Percentiles rank a stretch among this genome's conserved stretches.
Evolutionary conservation across 2,888 invertebrate genomes (phyloP).

Genomic region (Theristus sp.): DNA sequence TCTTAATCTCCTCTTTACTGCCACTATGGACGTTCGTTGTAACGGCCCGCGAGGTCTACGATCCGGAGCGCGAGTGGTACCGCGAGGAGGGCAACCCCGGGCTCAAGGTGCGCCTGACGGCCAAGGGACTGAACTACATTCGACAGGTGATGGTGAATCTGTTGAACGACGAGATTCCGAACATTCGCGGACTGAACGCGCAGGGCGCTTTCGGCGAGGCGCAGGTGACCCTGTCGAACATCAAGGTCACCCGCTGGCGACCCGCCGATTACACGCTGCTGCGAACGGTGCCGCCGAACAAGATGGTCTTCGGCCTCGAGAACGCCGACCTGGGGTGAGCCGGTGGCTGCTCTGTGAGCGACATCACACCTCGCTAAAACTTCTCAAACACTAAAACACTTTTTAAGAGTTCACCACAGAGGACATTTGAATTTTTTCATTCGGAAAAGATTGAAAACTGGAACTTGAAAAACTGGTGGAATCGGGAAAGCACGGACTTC

Average conservation of each 20-base stretch:
- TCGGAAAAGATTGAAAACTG: no score
- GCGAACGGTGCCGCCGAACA: not conserved
- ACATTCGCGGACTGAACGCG: not conserved
- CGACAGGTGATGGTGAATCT: not conserved
- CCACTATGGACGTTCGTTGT: not conserved
- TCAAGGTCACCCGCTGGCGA: not conserved
- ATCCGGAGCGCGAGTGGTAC: not conserved
- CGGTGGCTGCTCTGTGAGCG: no score
- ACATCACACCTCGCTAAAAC: no score
- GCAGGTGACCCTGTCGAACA: not conserved
- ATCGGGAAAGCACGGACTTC: no score
- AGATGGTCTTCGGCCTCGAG: not conserved
- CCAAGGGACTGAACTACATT: constrained; percentile 11
- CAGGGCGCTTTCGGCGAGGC: not conserved
- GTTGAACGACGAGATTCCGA: not conserved
- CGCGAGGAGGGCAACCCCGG: constrained; percentile 13
- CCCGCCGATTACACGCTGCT: not conserved
- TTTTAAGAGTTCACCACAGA: no score
- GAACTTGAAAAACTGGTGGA: no score
- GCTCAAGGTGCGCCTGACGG: constrained; percentile 20
- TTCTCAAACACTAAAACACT: no score
- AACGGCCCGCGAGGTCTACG: not conserved
- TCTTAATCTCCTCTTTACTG: not conserved
- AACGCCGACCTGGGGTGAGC: constrained; percentile 1
- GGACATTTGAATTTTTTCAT: no score